Conservation (phyloP, 2,797 vertebrate genomes). For the Petrocephalus sullivani region DNA sequence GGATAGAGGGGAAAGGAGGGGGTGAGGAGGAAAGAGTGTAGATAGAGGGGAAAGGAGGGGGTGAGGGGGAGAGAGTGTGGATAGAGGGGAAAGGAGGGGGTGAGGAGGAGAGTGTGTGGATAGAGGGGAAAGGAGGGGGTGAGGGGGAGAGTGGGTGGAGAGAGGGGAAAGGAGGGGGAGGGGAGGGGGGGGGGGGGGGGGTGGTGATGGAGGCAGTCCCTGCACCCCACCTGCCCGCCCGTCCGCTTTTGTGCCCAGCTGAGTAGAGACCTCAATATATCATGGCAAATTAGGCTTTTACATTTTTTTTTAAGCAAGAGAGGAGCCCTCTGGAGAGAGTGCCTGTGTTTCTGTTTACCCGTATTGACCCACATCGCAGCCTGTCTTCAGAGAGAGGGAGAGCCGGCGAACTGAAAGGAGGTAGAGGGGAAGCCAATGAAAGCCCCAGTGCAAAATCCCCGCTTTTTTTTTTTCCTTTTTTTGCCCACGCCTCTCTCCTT, state of each 20-base stretch:
- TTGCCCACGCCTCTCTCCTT: constrained; percentile 28
- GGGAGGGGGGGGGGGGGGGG: too few relatives aligned
- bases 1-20: too few relatives aligned
- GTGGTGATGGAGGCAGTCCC: constrained; percentile 4
- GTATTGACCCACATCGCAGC: constrained; percentile 33
- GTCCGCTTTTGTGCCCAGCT: constrained; percentile 37
- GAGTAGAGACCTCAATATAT: constrained; percentile 40
- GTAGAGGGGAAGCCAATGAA: constrained; percentile 15
- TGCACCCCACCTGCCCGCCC: constrained; percentile 25
- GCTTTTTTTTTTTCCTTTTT: not conserved
- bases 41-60: too few relatives aligned
- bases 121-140: too few relatives aligned
- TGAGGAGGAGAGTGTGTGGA: too few relatives aligned
- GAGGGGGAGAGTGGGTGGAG: too few relatives aligned
- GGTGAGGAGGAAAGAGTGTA: too few relatives aligned
- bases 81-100: too few relatives aligned
- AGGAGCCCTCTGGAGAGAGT: constrained; percentile 20
- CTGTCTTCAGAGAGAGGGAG: constrained; percentile 8
- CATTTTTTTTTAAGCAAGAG: constrained; percentile 26
- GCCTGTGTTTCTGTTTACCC: constrained; percentile 31
- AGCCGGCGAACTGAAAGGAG: not conserved
- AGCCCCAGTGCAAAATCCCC: constrained; percentile 19
- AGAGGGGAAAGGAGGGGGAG: too few relatives aligned
- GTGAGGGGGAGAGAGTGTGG: too few relatives aligned
- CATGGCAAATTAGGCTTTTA: constrained; percentile 42